Conservation (phyloP, 2,888 invertebrate genomes). For the Holacanthella duospinosa region DNA sequence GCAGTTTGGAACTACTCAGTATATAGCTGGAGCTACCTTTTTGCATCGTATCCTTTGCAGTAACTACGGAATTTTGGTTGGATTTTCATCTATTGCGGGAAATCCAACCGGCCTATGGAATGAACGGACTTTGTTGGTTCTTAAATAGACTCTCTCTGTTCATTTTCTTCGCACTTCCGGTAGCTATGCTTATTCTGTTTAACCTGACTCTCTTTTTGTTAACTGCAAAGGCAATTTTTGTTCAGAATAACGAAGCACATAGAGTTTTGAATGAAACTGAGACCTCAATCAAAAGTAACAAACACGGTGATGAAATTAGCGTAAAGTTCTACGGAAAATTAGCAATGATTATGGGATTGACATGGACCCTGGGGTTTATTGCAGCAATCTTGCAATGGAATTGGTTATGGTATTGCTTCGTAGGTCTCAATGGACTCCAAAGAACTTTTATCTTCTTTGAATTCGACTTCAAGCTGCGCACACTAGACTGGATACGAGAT, state of each 20-base stretch:
- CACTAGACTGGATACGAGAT: slow-evolving; percentile 33
- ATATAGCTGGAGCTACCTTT: slow-evolving; percentile 43
- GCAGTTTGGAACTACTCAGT: slow-evolving; percentile 39
- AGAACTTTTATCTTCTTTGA: slow-evolving; percentile 44
- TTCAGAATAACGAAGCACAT: slow-evolving; percentile 24
- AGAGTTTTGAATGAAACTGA: slow-evolving; percentile 14
- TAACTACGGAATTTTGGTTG: slow-evolving; percentile 24
- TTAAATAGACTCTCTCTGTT: slow-evolving; percentile 40
- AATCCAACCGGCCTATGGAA: slow-evolving; percentile 31
- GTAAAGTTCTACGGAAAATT: slow-evolving; percentile 41
- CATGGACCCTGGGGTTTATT: slow-evolving; percentile 44
- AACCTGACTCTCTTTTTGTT: slow-evolving; percentile 42
- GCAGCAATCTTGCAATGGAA: slow-evolving; percentile 40
- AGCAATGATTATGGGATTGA: slow-evolving; percentile 44
- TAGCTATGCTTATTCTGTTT: slow-evolving; percentile 40
- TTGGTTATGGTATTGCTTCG: slow-evolving; percentile 44
- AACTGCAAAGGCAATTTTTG: slow-evolving; percentile 38
- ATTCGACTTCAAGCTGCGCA: slow-evolving; percentile 40
- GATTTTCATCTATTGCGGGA: slow-evolving; percentile 16
- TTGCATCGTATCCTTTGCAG: slow-evolving; percentile 38
- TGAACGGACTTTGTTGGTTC: slow-evolving; percentile 42
- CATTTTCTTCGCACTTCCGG: slow-evolving; percentile 43
- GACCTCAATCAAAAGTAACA: slow-evolving; percentile 5
- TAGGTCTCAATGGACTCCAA: slow-evolving; percentile 44
- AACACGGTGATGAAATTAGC: slow-evolving; percentile 25